Percentiles rank a stretch among this genome's conserved stretches.
phyloP scores from a whole-genome alignment of 2,113 vertebrate species.

The Propithecus coquereli region DNA sequence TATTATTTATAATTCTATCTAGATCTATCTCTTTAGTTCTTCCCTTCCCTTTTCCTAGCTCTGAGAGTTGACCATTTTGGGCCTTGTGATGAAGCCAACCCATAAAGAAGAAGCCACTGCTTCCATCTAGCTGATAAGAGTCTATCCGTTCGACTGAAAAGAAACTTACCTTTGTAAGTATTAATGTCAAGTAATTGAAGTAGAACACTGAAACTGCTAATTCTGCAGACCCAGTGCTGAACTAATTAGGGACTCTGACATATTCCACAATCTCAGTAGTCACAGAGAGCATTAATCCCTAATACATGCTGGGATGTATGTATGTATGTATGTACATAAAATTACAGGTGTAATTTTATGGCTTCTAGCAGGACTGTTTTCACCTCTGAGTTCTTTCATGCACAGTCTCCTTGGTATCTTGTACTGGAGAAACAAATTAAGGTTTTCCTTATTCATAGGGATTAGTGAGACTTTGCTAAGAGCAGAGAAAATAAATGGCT shows the following conservation, averaged over 20 bases:
- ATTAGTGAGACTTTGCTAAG: not conserved
- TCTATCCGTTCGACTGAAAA: not conserved
- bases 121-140: not conserved
- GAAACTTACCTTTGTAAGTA: not conserved
- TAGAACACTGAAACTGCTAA: not conserved
- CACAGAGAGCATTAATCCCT: not conserved
- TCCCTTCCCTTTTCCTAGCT: not conserved
- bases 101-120: not conserved
- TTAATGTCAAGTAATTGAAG: slow-evolving; percentile 1
- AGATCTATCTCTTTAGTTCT: not conserved
- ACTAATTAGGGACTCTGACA: slow-evolving; percentile 16
- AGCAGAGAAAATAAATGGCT: not conserved
- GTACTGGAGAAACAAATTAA: not conserved
- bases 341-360: not conserved
- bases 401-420: not conserved
- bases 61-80: not conserved
- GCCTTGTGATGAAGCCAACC: not conserved
- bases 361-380: not conserved
- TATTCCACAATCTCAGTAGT: not conserved
- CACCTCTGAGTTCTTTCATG: not conserved
- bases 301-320: too few relatives aligned
- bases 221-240: not conserved
- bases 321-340: too few relatives aligned
- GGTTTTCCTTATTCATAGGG: not conserved
- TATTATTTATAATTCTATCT: not conserved